Evolutionary conservation across 2,888 invertebrate species (phyloP), one percentile per base, ranked within the genome.

Genomic region (Phyto melanocephala): DNA sequence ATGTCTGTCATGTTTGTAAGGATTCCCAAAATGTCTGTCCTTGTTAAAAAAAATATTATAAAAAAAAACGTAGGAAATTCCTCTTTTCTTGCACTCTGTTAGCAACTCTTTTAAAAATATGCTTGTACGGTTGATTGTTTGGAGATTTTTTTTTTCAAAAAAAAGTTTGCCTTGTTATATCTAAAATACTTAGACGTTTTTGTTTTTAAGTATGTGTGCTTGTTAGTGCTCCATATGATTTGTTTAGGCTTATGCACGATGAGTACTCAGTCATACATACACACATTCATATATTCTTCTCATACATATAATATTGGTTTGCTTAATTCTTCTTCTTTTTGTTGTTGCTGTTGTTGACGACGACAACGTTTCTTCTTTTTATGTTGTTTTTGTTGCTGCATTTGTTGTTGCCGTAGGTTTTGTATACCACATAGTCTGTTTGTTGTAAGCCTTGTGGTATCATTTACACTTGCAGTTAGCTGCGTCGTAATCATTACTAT

Each of bases 101-200:
- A 17, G n/a, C 22, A 68, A 50, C 58, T 60, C 37, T 52, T 60
- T 45, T 22, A 65, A 77, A 77, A 45, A 45, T 77, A 52, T 28
- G 45, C 56, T 42, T 67, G 45, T 74, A 70, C 35, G 63, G 45
- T 40, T 62, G 75, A 56, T 17, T 58, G 56, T 63, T 40, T 22
- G 37, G 47, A 17, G 37, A 37, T 33, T 75, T 58, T 11, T 52
- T 52, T 35, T 37, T 54, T 33, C 28, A 35, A 4, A 50, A 35
- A 58, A 86, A 86, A 87, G 83, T 87, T 86, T 76, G 85, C 84
- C 83, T 78, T 54, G 68, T 47, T 63, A 78, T 78, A 71, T 74
- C 79, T 80, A 74, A 80, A 80, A 80, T 74, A 80, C 60, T 74
- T 80, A 72, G 72, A 80, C 72, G 13, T 54, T 79, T 71, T 71